Percentiles rank a stretch among this genome's conserved stretches.
phyloP scores from a whole-genome alignment of 1,140 invertebrate genomes.

The Drosophila orosa region DNA sequence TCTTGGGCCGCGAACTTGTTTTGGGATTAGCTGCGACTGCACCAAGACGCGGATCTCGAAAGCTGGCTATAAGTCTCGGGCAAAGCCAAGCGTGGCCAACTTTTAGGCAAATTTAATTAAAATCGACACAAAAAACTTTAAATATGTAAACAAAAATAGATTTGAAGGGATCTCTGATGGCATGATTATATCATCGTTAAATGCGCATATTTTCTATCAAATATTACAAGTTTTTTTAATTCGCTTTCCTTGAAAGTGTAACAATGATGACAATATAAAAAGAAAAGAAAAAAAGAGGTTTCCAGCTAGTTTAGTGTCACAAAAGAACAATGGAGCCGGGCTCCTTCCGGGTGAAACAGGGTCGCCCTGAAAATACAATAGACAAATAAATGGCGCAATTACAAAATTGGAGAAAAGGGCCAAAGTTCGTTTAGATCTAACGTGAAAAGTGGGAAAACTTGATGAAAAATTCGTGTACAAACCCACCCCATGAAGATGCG shows the following conservation, averaged over 20 bases:
- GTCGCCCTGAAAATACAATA: slow-evolving; percentile 37
- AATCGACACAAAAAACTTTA: slow-evolving; percentile 4
- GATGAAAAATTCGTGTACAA: slow-evolving; percentile 25
- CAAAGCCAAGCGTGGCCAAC: slow-evolving; percentile 1
- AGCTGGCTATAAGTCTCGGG: slow-evolving; percentile 4
- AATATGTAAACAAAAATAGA: slow-evolving; percentile 8
- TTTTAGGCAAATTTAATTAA: slow-evolving; percentile 35
- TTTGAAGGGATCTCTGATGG: slow-evolving; percentile 6
- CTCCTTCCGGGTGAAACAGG: slow-evolving; percentile 26
- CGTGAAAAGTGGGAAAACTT: slow-evolving; percentile 46
- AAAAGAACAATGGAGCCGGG: slow-evolving; percentile 32
- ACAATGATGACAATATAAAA: slow-evolving; percentile 43
- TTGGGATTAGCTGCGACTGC: slow-evolving; percentile 15
- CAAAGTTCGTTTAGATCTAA: slow-evolving; percentile 53
- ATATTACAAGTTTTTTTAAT: slow-evolving; percentile 14
- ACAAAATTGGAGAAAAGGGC: slow-evolving; percentile 44
- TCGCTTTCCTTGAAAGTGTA: slow-evolving; percentile 15
- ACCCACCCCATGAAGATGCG: slow-evolving; percentile 36
- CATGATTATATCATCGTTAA: slow-evolving; percentile 16
- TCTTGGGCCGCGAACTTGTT: slow-evolving; percentile 26
- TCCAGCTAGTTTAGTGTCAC: slow-evolving; percentile 39
- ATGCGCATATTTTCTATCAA: slow-evolving; percentile 19
- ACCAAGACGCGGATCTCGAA: slow-evolving; percentile 19
- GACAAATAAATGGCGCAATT: slow-evolving; percentile 53
- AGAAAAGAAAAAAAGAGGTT: slow-evolving; percentile 15